Percentiles rank a stretch among this genome's conserved stretches.
These are phyloP conservation scores for Rhinoderma darwinii DNA, from an alignment of 2,113 vertebrate species.

Conservation along the genomic window DNA sequence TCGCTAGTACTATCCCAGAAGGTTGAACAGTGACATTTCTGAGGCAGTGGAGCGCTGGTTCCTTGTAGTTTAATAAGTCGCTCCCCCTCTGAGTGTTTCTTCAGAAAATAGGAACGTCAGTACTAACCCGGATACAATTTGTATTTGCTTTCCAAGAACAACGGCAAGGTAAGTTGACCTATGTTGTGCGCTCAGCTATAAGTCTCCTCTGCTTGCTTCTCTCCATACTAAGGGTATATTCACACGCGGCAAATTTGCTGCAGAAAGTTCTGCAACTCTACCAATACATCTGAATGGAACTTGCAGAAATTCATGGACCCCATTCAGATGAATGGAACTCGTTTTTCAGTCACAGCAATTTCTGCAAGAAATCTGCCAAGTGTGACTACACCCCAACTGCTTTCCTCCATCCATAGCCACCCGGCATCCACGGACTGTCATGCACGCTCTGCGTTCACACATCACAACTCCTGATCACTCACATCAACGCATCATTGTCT, in stretches of 20 bases:
- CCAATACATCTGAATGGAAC: no score
- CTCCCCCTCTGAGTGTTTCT: background rate
- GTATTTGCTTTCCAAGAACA: slow-evolving; percentile 8
- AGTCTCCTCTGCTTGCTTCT: slow-evolving; percentile 1
- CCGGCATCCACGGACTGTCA: background rate
- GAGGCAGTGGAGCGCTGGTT: background rate
- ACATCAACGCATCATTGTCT: background rate
- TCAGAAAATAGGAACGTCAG: background rate
- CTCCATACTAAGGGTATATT: background rate
- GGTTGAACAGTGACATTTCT: background rate
- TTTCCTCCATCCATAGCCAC: background rate
- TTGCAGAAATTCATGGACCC: no score
- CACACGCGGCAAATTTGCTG: no score
- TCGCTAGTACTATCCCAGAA: background rate
- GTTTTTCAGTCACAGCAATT: no score
- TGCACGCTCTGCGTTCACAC: slow-evolving; percentile 18
- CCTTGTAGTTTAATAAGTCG: background rate
- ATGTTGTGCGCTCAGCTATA: background rate
- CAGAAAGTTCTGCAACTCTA: no score
- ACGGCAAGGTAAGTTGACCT: background rate
- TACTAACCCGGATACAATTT: background rate
- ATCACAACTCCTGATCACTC: background rate
- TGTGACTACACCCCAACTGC: no score
- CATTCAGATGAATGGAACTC: no score
- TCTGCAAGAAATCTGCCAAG: no score